A percentile compares a stretch with the other conserved stretches of the same genome.
Conservation (phyloP, 2,113 vertebrate genomes). For the Corythaixoides concolor region DNA sequence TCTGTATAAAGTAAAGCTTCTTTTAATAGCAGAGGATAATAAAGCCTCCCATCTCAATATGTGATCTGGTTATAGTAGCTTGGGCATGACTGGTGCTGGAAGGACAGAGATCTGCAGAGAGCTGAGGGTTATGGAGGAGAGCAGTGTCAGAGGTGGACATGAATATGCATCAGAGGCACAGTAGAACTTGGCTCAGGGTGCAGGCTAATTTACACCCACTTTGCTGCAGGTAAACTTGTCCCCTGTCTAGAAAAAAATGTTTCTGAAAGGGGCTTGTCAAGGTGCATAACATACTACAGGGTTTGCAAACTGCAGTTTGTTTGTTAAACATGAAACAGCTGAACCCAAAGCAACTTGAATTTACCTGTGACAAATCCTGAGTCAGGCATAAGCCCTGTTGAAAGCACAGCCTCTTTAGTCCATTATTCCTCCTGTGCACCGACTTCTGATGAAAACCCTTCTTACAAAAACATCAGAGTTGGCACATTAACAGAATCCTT, state of each 20-base stretch:
- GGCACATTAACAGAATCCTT: background rate
- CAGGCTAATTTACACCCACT: background rate
- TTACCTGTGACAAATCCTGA: background rate
- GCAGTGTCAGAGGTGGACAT: background rate
- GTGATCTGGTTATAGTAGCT: background rate
- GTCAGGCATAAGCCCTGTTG: background rate
- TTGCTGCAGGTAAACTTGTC: background rate
- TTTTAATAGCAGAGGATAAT: background rate
- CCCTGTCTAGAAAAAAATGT: background rate
- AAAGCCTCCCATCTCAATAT: background rate
- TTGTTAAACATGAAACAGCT: background rate
- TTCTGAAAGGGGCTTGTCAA: background rate
- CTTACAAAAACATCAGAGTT: background rate
- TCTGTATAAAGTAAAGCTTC: background rate
- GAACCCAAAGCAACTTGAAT: background rate
- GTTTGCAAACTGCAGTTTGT: background rate
- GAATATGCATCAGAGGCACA: rapidly evolving
- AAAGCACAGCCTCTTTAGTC: background rate
- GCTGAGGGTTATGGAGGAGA: background rate
- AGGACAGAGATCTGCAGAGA: background rate
- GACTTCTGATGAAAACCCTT: background rate
- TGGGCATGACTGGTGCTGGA: background rate
- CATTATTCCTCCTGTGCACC: background rate
- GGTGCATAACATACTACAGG: background rate
- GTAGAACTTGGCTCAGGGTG: background rate